Percentiles rank a stretch among this genome's conserved stretches.
Conservation (phyloP, 37 sponge, comb jelly and placozoan genomes). For the Halisarca cf. caerulea region DNA sequence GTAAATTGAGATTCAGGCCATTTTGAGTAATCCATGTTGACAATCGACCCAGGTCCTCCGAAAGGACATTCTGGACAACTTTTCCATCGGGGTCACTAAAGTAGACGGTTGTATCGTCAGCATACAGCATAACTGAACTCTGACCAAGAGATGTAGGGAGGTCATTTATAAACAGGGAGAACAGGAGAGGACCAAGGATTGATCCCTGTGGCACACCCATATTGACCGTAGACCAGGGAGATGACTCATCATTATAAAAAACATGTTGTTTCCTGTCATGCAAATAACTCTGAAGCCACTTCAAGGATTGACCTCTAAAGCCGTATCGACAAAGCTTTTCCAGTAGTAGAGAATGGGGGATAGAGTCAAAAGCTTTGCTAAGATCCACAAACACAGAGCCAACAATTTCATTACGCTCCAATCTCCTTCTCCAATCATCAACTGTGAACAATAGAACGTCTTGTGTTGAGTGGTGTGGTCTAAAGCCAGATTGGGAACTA, state of each 20-base stretch:
- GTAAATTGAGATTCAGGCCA: too few species aligned
- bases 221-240: neutral
- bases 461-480: constrained; percentile 17
- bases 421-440: constrained; percentile 10
- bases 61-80: too few species aligned
- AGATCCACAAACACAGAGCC: constrained; percentile 27
- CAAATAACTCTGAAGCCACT: constrained; percentile 21
- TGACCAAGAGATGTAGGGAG: too few species aligned
- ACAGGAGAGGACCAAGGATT: constrained; percentile 24
- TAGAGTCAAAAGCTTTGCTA: constrained; percentile 36
- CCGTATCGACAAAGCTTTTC: constrained; percentile 28
- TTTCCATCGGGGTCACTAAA: too few species aligned
- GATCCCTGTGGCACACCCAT: constrained; percentile 38
- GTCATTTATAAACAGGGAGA: constrained; percentile 4
- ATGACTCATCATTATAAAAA: neutral
- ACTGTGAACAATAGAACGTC: constrained; percentile 15
- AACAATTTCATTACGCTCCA: constrained; percentile 15
- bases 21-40: too few species aligned
- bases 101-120: too few species aligned
- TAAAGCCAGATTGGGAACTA: constrained; percentile 24
- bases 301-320: neutral
- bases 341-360: constrained; percentile 22
- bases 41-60: too few species aligned
- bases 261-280: constrained; percentile 7
- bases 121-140: too few species aligned